A percentile compares a stretch with the other conserved stretches of the same genome.
Evolutionary conservation across 1,140 invertebrate species (phyloP).

Genomic region (Rhopalosiphum maidis): DNA sequence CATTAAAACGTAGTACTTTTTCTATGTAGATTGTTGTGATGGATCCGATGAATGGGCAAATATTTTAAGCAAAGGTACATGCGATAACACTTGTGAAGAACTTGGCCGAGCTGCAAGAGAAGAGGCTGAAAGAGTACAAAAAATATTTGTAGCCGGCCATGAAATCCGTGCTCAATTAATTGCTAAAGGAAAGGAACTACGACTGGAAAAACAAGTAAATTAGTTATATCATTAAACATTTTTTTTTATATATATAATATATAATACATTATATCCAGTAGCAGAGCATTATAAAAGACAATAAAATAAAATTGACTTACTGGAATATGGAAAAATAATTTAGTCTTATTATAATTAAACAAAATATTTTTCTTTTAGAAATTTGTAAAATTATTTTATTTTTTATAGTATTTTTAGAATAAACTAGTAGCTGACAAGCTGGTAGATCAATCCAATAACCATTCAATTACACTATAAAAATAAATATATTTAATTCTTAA

Average conservation of each 20-base stretch:
- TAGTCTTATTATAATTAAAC: too few species aligned
- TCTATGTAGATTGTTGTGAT: slow-evolving; percentile 89
- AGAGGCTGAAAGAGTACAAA: slow-evolving; percentile 74
- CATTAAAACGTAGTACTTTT: neutral
- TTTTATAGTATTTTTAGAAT: too few species aligned
- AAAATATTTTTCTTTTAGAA: too few species aligned
- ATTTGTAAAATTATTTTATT: too few species aligned
- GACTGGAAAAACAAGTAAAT: slow-evolving; percentile 72
- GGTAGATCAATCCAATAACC: too few species aligned
- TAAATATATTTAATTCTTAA: too few species aligned
- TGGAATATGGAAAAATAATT: too few species aligned
- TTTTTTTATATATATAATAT: neutral
- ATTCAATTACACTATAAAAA: too few species aligned
- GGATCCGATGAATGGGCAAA: slow-evolving; percentile 87
- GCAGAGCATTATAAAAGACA: neutral
- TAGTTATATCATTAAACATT: neutral
- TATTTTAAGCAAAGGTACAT: slow-evolving; percentile 64
- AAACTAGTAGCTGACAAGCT: too few species aligned
- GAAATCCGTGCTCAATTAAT: slow-evolving; percentile 79
- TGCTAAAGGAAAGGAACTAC: slow-evolving; percentile 76
- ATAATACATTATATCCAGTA: neutral
- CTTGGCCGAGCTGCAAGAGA: slow-evolving; percentile 80
- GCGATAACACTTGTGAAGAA: slow-evolving; percentile 82
- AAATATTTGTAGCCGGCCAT: slow-evolving; percentile 79
- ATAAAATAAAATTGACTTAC: too few species aligned